Evolutionary conservation across 2,888 invertebrate genomes (phyloP).

Genomic region (Melolontha melolontha): DNA sequence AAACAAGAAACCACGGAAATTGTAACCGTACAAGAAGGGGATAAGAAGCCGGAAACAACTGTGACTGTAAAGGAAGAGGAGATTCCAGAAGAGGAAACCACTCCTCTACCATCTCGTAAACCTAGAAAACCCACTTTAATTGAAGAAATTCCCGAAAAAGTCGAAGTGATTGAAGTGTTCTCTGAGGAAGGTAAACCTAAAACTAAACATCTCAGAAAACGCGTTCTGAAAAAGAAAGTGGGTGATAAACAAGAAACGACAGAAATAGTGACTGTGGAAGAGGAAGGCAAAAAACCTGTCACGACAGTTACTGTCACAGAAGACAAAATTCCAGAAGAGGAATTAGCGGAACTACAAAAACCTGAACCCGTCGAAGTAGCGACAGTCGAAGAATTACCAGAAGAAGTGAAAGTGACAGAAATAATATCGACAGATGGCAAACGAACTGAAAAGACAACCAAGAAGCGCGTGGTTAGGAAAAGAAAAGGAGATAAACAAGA

Average conservation of each 20-base stretch:
- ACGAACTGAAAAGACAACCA: constrained; percentile 55
- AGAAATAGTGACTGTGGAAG: constrained; percentile 59
- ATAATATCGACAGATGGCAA: constrained; percentile 53
- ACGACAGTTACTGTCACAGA: constrained; percentile 56
- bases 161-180: constrained; percentile 49
- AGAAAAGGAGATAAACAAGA: constrained; percentile 63
- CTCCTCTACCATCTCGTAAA: constrained; percentile 39
- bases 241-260: constrained; percentile 54
- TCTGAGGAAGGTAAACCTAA: constrained; percentile 50
- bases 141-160: constrained; percentile 57
- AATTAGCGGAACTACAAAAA: constrained; percentile 41
- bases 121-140: constrained; percentile 45
- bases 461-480: constrained; percentile 59
- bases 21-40: constrained; percentile 56
- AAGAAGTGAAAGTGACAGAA: constrained; percentile 55
- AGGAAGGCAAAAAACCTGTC: constrained; percentile 57
- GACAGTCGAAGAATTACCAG: constrained; percentile 53
- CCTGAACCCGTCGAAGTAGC: constrained; percentile 49
- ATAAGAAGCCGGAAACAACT: constrained; percentile 54
- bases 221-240: constrained; percentile 45
- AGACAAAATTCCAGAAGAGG: constrained; percentile 51
- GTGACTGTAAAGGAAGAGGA: constrained; percentile 53
- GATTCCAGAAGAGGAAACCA: constrained; percentile 53
- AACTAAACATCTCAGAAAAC: constrained; percentile 53
- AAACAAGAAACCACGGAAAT: constrained; percentile 61